Evolutionary conservation across 2,888 invertebrate species (phyloP).

Genomic region (Sturmia bella): DNA sequence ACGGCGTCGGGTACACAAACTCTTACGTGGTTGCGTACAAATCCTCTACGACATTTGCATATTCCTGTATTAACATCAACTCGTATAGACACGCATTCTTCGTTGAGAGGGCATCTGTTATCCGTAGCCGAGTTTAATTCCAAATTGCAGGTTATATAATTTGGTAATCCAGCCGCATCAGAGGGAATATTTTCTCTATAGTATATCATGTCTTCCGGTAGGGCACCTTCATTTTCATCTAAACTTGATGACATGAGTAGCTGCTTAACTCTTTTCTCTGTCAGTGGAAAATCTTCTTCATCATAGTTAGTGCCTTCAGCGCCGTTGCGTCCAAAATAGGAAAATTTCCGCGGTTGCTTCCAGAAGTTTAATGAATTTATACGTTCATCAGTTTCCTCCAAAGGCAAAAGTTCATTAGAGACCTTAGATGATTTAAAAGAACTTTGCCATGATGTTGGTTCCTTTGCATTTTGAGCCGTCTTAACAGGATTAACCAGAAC

Average conservation of each 20-base stretch:
- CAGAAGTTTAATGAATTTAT: conserved; percentile 77
- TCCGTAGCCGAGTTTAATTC: conserved; percentile 77
- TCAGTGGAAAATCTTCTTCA: conserved; percentile 78
- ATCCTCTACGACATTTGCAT: conserved; percentile 88
- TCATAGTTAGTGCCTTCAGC: conserved; percentile 73
- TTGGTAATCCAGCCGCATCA: conserved; percentile 75
- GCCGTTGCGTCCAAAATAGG: conserved; percentile 41
- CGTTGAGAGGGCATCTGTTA: conserved; percentile 85
- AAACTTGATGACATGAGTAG: conserved; percentile 74
- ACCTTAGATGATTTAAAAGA: conserved; percentile 75
- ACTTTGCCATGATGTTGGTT: conserved; percentile 76
- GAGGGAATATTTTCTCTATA: conserved; percentile 50
- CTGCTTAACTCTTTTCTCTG: conserved; percentile 79
- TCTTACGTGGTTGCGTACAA: conserved; percentile 82
- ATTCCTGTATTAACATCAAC: conserved; percentile 85
- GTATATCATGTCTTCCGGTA: conserved; percentile 81
- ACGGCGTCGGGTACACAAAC: conserved; percentile 77
- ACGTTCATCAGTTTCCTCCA: conserved; percentile 72
- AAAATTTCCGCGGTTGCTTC: conserved; percentile 77
- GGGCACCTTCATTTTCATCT: conserved; percentile 80
- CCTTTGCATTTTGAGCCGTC: conserved; percentile 81
- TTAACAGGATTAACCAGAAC: conserved; percentile 88
- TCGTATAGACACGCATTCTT: conserved; percentile 85
- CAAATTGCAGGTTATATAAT: conserved; percentile 84
- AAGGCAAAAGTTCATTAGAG: conserved; percentile 67